A percentile compares a stretch with the other conserved stretches of the same genome.
Evolutionary conservation across 2,113 vertebrate genomes (phyloP).

Genomic region (Tapirus terrestris): DNA sequence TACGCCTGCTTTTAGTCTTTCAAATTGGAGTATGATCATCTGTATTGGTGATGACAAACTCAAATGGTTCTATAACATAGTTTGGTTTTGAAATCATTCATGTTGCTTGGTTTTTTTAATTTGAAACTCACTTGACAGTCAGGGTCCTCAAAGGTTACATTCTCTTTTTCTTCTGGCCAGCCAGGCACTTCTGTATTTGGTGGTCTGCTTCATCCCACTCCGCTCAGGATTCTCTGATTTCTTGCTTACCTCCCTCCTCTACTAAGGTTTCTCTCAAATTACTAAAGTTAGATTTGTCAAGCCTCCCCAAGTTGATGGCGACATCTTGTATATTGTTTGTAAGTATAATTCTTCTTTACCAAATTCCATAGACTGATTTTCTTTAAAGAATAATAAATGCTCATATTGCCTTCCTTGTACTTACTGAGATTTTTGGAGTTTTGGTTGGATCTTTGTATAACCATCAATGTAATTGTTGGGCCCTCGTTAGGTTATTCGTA

Average conservation of each 20-base stretch:
- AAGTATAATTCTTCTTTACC: slow-evolving; percentile 24
- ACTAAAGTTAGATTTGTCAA: background rate
- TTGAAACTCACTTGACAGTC: slow-evolving; percentile 37
- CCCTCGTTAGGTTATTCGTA: background rate
- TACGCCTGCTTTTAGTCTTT: slow-evolving; percentile 70
- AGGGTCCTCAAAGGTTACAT: background rate
- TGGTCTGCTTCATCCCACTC: background rate
- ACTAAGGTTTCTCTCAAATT: slow-evolving; percentile 19
- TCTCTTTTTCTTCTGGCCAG: background rate
- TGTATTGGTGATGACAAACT: slow-evolving; percentile 64
- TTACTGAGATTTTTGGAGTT: background rate
- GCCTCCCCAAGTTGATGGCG: background rate
- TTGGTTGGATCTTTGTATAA: background rate
- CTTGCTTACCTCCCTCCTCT: background rate
- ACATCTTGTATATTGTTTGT: background rate
- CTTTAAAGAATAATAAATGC: background rate
- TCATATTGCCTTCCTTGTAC: background rate
- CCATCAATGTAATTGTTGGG: background rate
- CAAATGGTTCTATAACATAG: slow-evolving; percentile 45
- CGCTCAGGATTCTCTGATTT: background rate
- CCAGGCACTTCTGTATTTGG: background rate
- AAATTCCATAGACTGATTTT: background rate
- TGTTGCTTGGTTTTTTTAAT: slow-evolving; percentile 48
- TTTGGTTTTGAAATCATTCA: slow-evolving; percentile 67
- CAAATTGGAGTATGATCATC: background rate